Evolutionary conservation across 2,888 invertebrate genomes (phyloP).

Genomic region (Hoplodrina blanda): DNA sequence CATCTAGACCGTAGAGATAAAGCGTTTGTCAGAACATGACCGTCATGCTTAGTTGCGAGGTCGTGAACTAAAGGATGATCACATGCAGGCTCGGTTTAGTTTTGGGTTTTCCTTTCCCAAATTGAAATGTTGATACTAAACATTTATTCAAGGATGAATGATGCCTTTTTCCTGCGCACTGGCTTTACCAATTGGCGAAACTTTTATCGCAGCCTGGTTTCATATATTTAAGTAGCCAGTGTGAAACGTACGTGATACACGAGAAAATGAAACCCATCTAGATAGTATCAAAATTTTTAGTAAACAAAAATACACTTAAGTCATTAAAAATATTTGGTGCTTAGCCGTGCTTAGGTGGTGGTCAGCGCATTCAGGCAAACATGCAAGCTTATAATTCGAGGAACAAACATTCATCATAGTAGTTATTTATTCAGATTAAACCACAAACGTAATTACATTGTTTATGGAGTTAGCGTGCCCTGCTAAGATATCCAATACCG

Average conservation of each 20-base stretch:
- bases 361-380: constrained; percentile 26
- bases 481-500: constrained; percentile 37
- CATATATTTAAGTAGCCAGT: background rate
- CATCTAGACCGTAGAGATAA: constrained; percentile 52
- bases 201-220: background rate
- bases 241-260: background rate
- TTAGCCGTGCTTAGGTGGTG: too few species aligned
- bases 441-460: constrained; percentile 36
- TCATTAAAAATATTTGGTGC: constrained; percentile 22
- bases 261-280: background rate
- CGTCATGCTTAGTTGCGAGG: constrained; percentile 48
- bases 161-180: background rate
- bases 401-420: constrained; percentile 41
- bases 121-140: constrained; percentile 6
- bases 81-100: constrained; percentile 16
- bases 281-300: constrained; percentile 2
- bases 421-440: constrained; percentile 44
- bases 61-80: constrained; percentile 31
- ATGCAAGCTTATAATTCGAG: constrained; percentile 26
- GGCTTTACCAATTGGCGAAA: background rate
- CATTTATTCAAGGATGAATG: background rate
- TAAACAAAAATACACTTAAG: constrained; percentile 13
- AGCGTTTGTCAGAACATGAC: constrained; percentile 52
- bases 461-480: constrained; percentile 45
- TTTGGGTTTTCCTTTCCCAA: constrained; percentile 17